A percentile compares a stretch with the other conserved stretches of the same genome.
These are phyloP conservation scores for Atta cephalotes DNA, from an alignment of 1,140 invertebrate species.

Conservation along the genomic window DNA sequence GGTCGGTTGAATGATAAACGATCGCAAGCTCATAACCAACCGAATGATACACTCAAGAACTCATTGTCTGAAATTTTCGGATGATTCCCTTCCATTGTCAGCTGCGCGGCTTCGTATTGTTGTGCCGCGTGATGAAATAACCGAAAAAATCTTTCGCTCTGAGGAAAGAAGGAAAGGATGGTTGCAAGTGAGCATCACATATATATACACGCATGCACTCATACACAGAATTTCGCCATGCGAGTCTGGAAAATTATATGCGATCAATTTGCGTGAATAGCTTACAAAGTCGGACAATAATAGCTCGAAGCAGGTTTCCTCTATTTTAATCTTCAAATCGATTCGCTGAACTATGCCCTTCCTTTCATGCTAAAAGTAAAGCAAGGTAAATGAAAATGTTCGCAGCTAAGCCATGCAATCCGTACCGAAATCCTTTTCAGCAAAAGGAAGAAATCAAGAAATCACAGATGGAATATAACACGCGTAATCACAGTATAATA, in stretches of 20 bases:
- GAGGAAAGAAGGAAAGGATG: constrained; percentile 54
- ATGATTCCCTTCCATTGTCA: constrained; percentile 76
- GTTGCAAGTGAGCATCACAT: constrained; percentile 26
- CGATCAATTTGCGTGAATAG: constrained; percentile 22
- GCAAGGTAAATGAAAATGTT: constrained; percentile 25
- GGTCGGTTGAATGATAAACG: constrained; percentile 82
- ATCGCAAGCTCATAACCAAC: constrained; percentile 81
- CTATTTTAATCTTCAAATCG: constrained; percentile 63
- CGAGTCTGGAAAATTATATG: constrained; percentile 28
- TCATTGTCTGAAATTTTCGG: constrained; percentile 82
- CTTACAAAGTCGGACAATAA: constrained; percentile 44
- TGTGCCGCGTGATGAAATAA: constrained; percentile 69
- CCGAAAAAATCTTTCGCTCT: constrained; percentile 64
- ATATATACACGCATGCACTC: too few species aligned
- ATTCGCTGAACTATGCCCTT: constrained; percentile 35
- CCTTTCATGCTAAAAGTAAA: constrained; percentile 24
- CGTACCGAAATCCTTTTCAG: background rate
- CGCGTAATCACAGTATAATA: background rate
- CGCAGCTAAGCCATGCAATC: background rate
- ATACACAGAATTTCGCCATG: constrained; percentile 23
- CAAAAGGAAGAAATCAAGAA: background rate
- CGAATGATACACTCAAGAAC: constrained; percentile 83
- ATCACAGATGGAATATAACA: background rate
- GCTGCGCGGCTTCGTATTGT: constrained; percentile 69
- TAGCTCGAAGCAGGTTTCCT: constrained; percentile 18